Evolutionary conservation across 2,888 invertebrate genomes (phyloP).

Genomic region (Deilephila elpenor): DNA sequence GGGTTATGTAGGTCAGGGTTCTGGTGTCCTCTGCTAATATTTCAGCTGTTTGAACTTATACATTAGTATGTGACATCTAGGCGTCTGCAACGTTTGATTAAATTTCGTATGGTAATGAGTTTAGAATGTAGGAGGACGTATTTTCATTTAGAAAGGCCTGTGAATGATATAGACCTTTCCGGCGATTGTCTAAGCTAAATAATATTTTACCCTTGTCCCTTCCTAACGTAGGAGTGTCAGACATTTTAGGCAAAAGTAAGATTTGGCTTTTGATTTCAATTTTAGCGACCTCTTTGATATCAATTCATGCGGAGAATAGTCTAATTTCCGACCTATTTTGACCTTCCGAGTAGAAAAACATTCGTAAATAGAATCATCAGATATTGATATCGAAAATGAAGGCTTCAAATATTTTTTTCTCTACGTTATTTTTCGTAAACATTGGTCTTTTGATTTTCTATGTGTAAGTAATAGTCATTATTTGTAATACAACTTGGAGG

Average conservation of each 20-base stretch:
- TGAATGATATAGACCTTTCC: background rate
- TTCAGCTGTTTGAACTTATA: slow-evolving; percentile 8
- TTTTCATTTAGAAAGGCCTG: background rate
- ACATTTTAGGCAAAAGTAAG: background rate
- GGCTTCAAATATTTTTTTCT: no score
- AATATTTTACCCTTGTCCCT: background rate
- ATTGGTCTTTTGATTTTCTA: no score
- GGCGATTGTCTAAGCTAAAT: background rate
- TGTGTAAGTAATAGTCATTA: no score
- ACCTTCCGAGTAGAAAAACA: no score
- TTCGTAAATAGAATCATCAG: no score
- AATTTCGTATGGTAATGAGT: slow-evolving; percentile 16
- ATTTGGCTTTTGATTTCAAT: no score
- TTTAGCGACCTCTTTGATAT: no score
- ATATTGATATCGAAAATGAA: no score
- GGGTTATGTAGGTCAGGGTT: background rate
- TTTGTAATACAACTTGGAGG: no score
- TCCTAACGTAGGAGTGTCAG: background rate
- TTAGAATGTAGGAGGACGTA: background rate
- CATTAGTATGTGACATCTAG: slow-evolving; percentile 6
- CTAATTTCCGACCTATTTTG: no score
- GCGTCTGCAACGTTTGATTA: slow-evolving; percentile 15
- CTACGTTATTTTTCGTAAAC: no score
- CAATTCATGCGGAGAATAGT: no score
- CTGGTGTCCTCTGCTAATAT: slow-evolving; percentile 14